Base-by-base conservation (phyloP, 2,888 invertebrate species). In the Diarsia dahlii region DNA sequence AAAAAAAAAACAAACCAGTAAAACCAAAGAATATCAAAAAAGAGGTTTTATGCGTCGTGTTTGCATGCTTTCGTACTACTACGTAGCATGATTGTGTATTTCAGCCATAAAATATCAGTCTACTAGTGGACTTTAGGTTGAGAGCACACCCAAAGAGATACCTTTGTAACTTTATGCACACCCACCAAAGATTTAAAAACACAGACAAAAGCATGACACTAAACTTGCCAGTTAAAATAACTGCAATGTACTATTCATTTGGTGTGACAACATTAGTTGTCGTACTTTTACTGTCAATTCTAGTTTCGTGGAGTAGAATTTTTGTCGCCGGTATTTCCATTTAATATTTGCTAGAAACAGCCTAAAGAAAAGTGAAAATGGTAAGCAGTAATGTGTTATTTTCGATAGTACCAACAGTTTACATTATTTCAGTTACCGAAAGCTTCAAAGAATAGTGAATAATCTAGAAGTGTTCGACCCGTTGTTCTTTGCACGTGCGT, bases 401-500 rank as follows among this genome's bases (percentile, higher is more conserved):
- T 81, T 15, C 60, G 28, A 46, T 48, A 28, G 28, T 62, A 34
- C 15, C 15, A 65, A 69, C 45, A 56, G 45, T 79, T 79, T 66
- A 18, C 39, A 72, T 52, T 69, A 74, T 12, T 54, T 58, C 9
- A 68, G n/a, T 63, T 28, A 48, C 12, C 10, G 20, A 68, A 71
- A 71, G 12, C 5, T 58, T 10, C 0, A n/a, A 63, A 54, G 80
- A 75, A 65, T 86, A 20, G 39, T 58, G 60, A 77, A 71, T 74
- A 82, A 82, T 81, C 67, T 77, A 18, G 54, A 23, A 86, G 80
- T 86, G 72, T 88, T 68, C 65, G 73, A 91, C 88, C 94, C 88
- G 93, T 87, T 93, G 93, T 88, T 83, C 78, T 39, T 64, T 84
- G 91, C 95, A 94, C 95, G 91, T 94, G 95, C 92, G 93, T 81